phyloP scores from a whole-genome alignment of 2,113 vertebrate genomes.

The Crypturellus undulatus region DNA sequence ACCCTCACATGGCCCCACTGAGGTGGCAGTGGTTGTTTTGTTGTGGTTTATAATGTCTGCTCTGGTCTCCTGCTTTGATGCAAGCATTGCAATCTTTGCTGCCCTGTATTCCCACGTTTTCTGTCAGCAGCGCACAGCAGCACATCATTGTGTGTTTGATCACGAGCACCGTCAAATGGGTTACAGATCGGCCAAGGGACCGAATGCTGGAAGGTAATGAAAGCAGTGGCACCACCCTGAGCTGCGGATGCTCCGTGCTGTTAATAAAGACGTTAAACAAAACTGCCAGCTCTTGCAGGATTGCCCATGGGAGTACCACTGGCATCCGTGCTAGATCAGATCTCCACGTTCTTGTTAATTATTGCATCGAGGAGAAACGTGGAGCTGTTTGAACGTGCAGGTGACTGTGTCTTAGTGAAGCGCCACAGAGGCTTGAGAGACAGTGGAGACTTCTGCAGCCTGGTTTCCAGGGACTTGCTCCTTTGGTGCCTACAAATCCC shows the following conservation, averaged over 20 bases:
- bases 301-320: neutral
- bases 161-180: neutral
- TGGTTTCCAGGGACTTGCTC: neutral
- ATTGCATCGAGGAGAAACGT: neutral
- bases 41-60: neutral
- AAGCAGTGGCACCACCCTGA: neutral
- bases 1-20: neutral
- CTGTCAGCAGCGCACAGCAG: neutral
- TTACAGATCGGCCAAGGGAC: neutral
- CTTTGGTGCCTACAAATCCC: neutral
- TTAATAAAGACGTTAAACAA: constrained; percentile 25
- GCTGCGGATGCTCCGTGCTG: neutral
- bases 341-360: neutral
- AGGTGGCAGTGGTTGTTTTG: neutral
- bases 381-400: fast-evolving
- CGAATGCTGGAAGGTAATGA: neutral
- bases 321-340: neutral
- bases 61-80: neutral
- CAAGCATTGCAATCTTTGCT: neutral
- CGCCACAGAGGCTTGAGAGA: fast-evolving
- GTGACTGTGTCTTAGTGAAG: neutral
- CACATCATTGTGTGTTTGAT: neutral
- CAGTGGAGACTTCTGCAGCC: neutral
- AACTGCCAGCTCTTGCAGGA: neutral
- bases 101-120: neutral